Base-by-base conservation (phyloP, 1,140 invertebrate species). In the Trachelipus rathkii region DNA sequence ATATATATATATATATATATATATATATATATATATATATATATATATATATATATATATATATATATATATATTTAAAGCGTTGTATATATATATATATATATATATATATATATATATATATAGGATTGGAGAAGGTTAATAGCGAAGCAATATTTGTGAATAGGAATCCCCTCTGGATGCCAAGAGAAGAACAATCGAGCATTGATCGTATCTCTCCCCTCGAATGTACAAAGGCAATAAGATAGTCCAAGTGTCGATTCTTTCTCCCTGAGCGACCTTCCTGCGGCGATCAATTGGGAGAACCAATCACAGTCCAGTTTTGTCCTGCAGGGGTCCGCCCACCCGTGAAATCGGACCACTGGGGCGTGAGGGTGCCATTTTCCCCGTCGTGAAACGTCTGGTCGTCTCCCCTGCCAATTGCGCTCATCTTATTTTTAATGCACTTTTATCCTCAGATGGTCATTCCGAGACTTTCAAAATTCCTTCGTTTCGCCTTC, bases 311-410 rank as follows among this genome's bases (percentile, higher is more conserved):
- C 50, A 60, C 11, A 60, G 50, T 60, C 50, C 50, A 60, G 50
- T 19, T 15, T 60, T 60, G 50, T 60, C 50, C 50, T 60, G 50
- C 8, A 60, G 50, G 50, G 50, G 19, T 60, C 50, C 50, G 50
- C 50, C 50, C 50, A 60, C 50, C 50, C 50, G 50, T 60, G 50
- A 60, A 60, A 60, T 60, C 50, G 50, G 50, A 60, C 50, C 50
- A 60, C 50, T 60, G 50, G 50, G 50, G 50, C 50, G 50, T 60
- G 50, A 60, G 50, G 11, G 50, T 60, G 50, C 50, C 50, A 60
- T 60, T 60, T 60, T 60, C 33, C 50, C 50, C 50, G n/a, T 60
- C 50, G 50, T 60, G 50, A 33, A 60, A 60, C 50, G 50, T 13
- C 50, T 60, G 50, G 50, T 60, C 11, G 50, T 60, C 50, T 60